Evolutionary conservation across 2,113 vertebrate genomes (phyloP).

Genomic region (Nanorana parkeri): DNA sequence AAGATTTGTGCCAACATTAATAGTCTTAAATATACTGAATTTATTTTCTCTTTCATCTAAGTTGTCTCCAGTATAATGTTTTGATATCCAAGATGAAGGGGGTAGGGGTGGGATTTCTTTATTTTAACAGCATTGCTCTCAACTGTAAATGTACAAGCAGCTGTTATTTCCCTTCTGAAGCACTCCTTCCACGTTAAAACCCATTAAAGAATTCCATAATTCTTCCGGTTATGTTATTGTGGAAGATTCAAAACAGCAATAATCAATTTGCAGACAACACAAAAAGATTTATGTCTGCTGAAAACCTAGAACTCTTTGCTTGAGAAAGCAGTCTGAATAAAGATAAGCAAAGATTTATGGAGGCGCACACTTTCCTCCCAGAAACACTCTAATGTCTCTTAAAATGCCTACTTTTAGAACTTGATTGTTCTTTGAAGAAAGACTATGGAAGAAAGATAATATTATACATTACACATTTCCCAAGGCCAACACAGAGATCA

Average conservation of each 20-base stretch:
- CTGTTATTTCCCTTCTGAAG: conserved; percentile 44
- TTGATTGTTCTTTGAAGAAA: conserved; percentile 62
- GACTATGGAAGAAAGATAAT: conserved; percentile 60
- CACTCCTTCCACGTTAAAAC: conserved; percentile 66
- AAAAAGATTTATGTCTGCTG: conserved; percentile 63
- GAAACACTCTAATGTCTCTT: conserved; percentile 61
- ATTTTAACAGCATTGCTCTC: conserved; percentile 25
- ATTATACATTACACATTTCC: conserved; percentile 58
- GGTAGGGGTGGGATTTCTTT: neutral
- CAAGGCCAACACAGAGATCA: conserved; percentile 58
- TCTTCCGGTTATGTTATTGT: conserved; percentile 68
- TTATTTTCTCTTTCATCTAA: conserved; percentile 17
- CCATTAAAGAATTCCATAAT: conserved; percentile 66
- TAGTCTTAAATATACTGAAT: neutral
- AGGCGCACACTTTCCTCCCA: conserved; percentile 55
- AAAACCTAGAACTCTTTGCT: conserved; percentile 59
- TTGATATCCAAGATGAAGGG: conserved; percentile 8
- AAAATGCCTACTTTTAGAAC: conserved; percentile 65
- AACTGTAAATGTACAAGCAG: conserved; percentile 52
- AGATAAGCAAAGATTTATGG: conserved; percentile 61
- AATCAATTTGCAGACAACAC: conserved; percentile 67
- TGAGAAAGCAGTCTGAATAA: conserved; percentile 60
- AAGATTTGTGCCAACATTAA: neutral
- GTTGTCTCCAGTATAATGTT: conserved; percentile 6
- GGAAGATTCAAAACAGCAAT: conserved; percentile 65